Evolutionary conservation across 2,888 invertebrate genomes (phyloP).

Genomic region (Brassicogethes aeneus): DNA sequence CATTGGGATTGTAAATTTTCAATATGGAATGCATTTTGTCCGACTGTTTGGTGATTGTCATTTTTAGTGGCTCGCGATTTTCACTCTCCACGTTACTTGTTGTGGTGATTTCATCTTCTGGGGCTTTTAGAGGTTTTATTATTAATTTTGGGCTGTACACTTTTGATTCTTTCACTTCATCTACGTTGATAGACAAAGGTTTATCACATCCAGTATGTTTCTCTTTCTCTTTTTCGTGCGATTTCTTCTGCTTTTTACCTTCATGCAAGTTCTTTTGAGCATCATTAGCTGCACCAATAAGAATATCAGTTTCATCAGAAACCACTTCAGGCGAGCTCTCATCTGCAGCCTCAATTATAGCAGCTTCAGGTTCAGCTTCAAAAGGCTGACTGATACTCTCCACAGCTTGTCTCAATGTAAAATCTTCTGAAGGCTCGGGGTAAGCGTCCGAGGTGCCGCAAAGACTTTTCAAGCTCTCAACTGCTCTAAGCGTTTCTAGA

Average conservation of each 20-base stretch:
- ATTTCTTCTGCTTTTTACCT: slow-evolving; percentile 15
- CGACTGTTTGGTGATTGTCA: slow-evolving; percentile 39
- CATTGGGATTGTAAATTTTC: slow-evolving; percentile 35
- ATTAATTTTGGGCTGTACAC: slow-evolving; percentile 36
- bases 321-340: neutral
- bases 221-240: slow-evolving; percentile 15
- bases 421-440: too few relatives aligned
- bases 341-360: neutral
- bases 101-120: slow-evolving; percentile 25
- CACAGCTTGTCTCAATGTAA: neutral
- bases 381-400: neutral
- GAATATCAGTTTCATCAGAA: neutral
- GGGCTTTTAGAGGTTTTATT: slow-evolving; percentile 37
- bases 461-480: neutral
- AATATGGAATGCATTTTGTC: slow-evolving; percentile 37
- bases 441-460: too few relatives aligned
- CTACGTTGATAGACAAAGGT: slow-evolving; percentile 23
- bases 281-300: neutral
- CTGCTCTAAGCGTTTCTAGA: neutral
- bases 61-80: slow-evolving; percentile 29
- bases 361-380: neutral
- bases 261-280: neutral
- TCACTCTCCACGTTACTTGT: slow-evolving; percentile 18
- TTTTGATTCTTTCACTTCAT: slow-evolving; percentile 26
- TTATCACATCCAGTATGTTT: slow-evolving; percentile 12